Percentiles rank a stretch among this genome's conserved stretches.
These are phyloP conservation scores for Protosalanx chinensis DNA, from an alignment of 2,797 vertebrate species.

Conservation along the genomic window DNA sequence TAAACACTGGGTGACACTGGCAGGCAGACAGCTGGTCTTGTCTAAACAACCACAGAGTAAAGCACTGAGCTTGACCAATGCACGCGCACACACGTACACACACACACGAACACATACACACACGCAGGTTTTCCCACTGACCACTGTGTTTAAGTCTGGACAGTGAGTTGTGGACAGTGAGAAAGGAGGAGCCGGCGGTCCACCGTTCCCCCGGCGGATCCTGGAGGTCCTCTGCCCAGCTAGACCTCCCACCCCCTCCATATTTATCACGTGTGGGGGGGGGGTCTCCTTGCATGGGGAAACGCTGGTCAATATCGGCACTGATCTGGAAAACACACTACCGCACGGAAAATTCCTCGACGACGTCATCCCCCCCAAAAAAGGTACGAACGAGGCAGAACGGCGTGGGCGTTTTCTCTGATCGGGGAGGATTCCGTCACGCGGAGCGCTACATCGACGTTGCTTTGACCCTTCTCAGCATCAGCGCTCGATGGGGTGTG, in stretches of 20 bases:
- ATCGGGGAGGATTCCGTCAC: not conserved
- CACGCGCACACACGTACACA: conserved; percentile 32
- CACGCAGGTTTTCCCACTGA: not conserved
- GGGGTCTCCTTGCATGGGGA: no score
- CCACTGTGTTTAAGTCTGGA: not conserved
- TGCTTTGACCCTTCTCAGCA: not conserved
- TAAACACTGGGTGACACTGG: conserved; percentile 66
- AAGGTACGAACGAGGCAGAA: not conserved
- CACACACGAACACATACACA: conserved; percentile 38
- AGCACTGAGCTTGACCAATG: conserved; percentile 40
- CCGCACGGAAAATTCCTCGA: not conserved
- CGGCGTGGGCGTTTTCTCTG: not conserved
- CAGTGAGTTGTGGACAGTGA: not conserved
- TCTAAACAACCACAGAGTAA: conserved; percentile 63
- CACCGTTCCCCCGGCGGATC: no score
- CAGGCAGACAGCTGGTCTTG: conserved; percentile 60
- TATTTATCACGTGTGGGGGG: no score
- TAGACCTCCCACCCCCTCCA: no score
- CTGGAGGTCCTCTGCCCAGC: no score
- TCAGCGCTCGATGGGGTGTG: conserved; percentile 4
- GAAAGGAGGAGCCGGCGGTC: no score
- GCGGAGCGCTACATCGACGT: not conserved
- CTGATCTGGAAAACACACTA: no score
- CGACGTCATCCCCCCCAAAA: not conserved
- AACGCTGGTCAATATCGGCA: no score